Evolutionary conservation across 2,797 vertebrate genomes (phyloP).

Genomic region (Miichthys miiuy): DNA sequence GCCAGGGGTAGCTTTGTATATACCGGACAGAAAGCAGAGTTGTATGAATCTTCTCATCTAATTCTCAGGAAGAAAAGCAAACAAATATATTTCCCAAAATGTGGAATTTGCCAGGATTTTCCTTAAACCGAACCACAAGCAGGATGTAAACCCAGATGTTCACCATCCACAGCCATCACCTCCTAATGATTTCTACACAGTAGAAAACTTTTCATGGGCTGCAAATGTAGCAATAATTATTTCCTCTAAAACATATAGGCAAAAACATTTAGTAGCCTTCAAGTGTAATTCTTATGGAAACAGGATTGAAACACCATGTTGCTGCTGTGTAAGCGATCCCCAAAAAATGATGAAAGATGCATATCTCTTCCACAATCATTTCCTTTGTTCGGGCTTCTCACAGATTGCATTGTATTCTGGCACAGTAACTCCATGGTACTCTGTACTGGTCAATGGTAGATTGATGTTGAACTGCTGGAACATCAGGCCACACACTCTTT

Average conservation of each 20-base stretch:
- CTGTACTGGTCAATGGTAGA: constrained; percentile 15
- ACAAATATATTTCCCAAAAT: neutral
- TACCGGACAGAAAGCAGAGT: neutral
- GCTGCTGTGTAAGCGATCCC: neutral
- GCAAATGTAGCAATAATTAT: too few relatives aligned
- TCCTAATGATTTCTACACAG: too few relatives aligned
- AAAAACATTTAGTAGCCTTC: neutral
- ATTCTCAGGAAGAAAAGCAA: neutral
- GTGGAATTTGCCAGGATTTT: neutral
- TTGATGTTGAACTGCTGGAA: constrained; percentile 43
- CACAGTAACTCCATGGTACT: neutral
- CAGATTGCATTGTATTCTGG: neutral
- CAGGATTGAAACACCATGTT: neutral
- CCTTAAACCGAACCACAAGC: neutral
- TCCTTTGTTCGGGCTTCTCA: constrained; percentile 17
- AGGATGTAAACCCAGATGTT: neutral
- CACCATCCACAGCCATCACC: neutral
- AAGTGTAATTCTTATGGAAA: neutral
- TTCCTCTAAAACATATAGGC: too few relatives aligned
- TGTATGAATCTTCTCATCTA: neutral
- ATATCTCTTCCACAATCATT: constrained; percentile 14
- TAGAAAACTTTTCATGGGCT: neutral
- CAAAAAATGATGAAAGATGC: neutral
- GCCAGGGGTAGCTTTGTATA: too few relatives aligned
- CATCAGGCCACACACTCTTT: constrained; percentile 43